Conservation (phyloP, 2,888 invertebrate species). For the Aporophyla nigra region DNA sequence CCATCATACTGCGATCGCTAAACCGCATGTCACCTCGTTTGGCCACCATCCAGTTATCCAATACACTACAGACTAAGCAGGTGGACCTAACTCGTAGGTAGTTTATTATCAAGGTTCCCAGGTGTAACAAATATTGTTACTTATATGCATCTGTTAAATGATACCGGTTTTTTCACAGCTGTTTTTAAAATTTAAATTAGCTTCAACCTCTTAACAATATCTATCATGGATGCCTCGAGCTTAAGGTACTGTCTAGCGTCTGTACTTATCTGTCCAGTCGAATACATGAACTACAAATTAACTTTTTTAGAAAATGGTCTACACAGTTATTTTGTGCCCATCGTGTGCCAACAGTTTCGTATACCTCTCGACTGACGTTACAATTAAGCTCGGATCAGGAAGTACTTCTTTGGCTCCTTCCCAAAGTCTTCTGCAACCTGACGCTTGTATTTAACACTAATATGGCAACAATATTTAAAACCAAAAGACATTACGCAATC, state of each 20-base stretch:
- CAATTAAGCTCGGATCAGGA: constrained; percentile 35
- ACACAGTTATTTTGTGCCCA: neutral
- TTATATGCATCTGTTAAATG: constrained; percentile 12
- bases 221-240: neutral
- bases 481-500: constrained; percentile 30
- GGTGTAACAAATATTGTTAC: neutral
- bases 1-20: too few species aligned
- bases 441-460: constrained; percentile 12
- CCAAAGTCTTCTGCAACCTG: constrained; percentile 32
- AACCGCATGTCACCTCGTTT: constrained; percentile 21
- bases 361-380: constrained; percentile 13
- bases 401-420: constrained; percentile 34
- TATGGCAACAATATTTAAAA: neutral
- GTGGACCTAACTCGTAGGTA: neutral
- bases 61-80: too few species aligned
- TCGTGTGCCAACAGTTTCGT: constrained; percentile 34
- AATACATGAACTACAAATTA: too few species aligned
- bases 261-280: neutral
- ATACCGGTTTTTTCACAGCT: neutral
- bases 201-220: neutral
- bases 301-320: too few species aligned
- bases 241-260: neutral
- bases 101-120: constrained; percentile 40
- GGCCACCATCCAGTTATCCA: constrained; percentile 48
- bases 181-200: neutral